Conservation (phyloP, 2,888 invertebrate species). For the Tetheella fluctuosa region DNA sequence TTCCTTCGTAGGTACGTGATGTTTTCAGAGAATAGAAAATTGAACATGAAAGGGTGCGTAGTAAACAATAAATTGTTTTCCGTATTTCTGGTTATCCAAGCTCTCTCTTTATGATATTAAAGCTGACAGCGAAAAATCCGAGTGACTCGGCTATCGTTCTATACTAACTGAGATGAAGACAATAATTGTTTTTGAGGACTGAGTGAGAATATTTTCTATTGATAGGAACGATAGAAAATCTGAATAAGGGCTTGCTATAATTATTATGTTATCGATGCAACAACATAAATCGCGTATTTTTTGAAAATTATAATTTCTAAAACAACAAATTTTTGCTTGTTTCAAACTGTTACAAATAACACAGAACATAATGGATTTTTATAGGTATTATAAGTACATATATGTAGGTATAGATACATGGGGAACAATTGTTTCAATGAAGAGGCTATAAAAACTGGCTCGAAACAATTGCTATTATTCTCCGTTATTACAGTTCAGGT, state of each 20-base stretch:
- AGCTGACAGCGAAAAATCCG: conserved; percentile 17
- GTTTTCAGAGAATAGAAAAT: conserved; percentile 33
- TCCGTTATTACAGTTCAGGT: conserved; percentile 80
- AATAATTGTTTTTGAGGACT: too few species aligned
- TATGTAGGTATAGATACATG: conserved; percentile 14
- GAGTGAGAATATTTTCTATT: too few species aligned
- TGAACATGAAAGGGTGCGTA: conserved; percentile 40
- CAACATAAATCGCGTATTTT: background rate
- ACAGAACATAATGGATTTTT: too few species aligned
- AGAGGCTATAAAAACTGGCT: conserved; percentile 74
- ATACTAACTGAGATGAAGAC: background rate
- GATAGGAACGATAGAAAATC: too few species aligned
- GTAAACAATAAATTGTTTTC: conserved; percentile 42
- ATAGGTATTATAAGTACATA: background rate
- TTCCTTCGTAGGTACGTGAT: conserved; percentile 24
- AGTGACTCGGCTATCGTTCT: conserved; percentile 16
- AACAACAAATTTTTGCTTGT: too few species aligned
- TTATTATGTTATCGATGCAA: too few species aligned
- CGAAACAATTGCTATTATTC: conserved; percentile 77
- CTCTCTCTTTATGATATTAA: conserved; percentile 25
- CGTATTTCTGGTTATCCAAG: conserved; percentile 31
- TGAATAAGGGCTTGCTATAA: too few species aligned
- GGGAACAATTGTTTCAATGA: conserved; percentile 63
- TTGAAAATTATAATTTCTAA: background rate
- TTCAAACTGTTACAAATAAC: too few species aligned